phyloP scores from a whole-genome alignment of 1,140 invertebrate genomes.

The Drosophila orosa region DNA sequence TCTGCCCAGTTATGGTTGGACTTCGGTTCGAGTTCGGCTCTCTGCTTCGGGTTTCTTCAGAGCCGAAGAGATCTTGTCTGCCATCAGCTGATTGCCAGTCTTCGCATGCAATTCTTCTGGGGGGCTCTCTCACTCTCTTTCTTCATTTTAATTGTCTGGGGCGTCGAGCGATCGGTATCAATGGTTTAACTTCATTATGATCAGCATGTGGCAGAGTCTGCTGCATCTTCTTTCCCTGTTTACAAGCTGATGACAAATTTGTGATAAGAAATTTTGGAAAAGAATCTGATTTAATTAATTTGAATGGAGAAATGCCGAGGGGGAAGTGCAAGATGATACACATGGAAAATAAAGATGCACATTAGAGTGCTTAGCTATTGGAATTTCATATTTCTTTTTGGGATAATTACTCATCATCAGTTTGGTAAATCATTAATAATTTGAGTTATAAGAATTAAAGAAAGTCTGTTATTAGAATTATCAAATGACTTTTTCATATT shows the following conservation, averaged over 20 bases:
- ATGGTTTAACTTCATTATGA: conserved; percentile 74
- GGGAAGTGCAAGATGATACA: conserved; percentile 35
- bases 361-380: not conserved
- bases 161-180: conserved; percentile 59
- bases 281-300: conserved; percentile 67
- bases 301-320: conserved; percentile 23
- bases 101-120: conserved; percentile 58
- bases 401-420: conserved; percentile 2
- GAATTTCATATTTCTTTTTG: not conserved
- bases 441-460: not conserved
- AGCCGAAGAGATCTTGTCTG: conserved; percentile 55
- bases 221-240: conserved; percentile 31
- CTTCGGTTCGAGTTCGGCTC: conserved; percentile 1
- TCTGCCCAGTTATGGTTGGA: conserved; percentile 31
- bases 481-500: not conserved
- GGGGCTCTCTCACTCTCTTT: not conserved
- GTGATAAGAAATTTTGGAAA: conserved; percentile 62
- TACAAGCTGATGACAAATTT: conserved; percentile 78
- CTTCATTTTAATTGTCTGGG: conserved; percentile 64
- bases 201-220: conserved; percentile 53
- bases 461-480: not conserved
- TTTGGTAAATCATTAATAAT: not conserved
- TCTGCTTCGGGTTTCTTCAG: not conserved
- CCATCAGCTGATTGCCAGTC: conserved; percentile 19
- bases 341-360: conserved; percentile 9